Base-by-base conservation (phyloP, 2,797 vertebrate genomes). In the Alcedo atthis region DNA sequence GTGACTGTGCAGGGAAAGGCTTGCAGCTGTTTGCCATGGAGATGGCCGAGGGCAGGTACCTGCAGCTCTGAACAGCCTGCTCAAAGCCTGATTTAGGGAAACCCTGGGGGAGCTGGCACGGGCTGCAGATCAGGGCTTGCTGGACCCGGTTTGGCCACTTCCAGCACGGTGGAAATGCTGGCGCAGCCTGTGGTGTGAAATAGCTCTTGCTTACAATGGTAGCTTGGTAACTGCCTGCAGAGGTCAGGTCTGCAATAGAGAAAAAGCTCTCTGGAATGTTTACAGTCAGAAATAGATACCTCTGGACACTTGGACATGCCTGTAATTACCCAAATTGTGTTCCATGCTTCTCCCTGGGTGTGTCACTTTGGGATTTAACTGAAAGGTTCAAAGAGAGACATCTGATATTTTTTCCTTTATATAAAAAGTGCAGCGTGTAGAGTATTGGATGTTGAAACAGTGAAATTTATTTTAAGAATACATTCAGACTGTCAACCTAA, bases 201-300 rank as follows among this genome's bases (percentile, higher is more conserved):
- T 85, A 46, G 51, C 73, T 93, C 28, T 55, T 63, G 17, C 82
- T 87, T 78, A 48, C 88, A 63, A 1, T 54, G 80, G 85, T 91
- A 83, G 43, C 82, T 43, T 64, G 69, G 63, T 83, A 79, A 63
- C 73, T 92, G 2, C 71, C 71, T 37, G 58, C 73, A 75, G 57
- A 92, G 84, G 84, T 83, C 6, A 22, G 76, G 62, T 92, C 89
- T 85, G n/a, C 89, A 90, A 92, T n/a, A 83, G 81, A 87, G 71
- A 32, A 53, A 73, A 89, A 89, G 51, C 62, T 62, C 45, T 79
- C 0, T 87, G 87, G 93, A 95, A 95, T 93, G 89, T 90, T 89
- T 59, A 32, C 67, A 88, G 59, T 79, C 74, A 93, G 89, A 93
- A 96, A 94, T 86, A 86, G 94, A 94, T 81, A 83, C 63, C 85